These are phyloP conservation scores for Patella pellucida DNA, from an alignment of 2,888 invertebrate genomes.

Conservation along the genomic window DNA sequence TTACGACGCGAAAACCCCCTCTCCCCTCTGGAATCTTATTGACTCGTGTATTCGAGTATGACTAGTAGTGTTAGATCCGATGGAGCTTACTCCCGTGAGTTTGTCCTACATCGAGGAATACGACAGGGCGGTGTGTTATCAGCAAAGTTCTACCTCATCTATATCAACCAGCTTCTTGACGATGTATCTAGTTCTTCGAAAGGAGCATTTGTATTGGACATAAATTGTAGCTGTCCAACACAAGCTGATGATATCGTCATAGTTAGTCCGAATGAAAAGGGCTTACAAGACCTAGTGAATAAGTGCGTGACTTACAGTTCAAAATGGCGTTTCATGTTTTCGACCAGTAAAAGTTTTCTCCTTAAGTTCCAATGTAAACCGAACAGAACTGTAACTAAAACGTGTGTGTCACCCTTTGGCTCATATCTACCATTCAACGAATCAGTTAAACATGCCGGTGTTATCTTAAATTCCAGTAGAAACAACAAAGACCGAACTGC, in stretches of 20 bases:
- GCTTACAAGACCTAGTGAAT: not conserved
- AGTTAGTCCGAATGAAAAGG: conserved; percentile 1
- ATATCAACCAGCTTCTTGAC: not conserved
- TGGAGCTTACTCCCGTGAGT: not conserved
- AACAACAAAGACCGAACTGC: conserved; percentile 2
- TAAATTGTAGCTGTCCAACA: not conserved
- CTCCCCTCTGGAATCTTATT: not conserved
- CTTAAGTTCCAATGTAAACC: not conserved
- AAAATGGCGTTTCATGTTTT: conserved; percentile 3
- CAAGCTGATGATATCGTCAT: conserved; percentile 15
- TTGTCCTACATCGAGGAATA: not conserved
- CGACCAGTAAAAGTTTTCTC: not conserved
- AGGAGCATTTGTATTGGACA: conserved; percentile 3
- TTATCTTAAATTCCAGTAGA: not conserved
- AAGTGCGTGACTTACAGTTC: conserved; percentile 12
- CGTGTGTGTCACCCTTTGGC: too few relatives aligned
- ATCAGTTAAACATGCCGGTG: conserved; percentile 4
- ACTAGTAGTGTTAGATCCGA: not conserved
- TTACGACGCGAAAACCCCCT: not conserved
- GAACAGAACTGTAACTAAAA: too few relatives aligned
- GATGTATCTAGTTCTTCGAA: not conserved
- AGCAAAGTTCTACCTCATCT: not conserved
- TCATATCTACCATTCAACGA: too few relatives aligned
- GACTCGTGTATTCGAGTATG: not conserved
- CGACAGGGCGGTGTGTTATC: conserved; percentile 3